phyloP scores from a whole-genome alignment of 2,888 invertebrate species.

The Troglohyphantes excavatus region DNA sequence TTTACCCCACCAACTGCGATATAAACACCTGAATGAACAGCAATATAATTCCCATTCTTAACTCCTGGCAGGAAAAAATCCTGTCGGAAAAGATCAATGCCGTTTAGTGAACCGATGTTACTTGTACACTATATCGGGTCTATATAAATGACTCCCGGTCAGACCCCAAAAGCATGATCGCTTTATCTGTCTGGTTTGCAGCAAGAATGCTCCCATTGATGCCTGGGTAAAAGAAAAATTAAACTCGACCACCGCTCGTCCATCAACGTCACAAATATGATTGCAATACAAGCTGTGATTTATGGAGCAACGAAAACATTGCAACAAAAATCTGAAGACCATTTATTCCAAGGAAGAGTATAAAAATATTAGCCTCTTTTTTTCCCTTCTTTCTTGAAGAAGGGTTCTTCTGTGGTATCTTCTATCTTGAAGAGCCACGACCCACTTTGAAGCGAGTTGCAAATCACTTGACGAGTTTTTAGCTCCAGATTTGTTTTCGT shows the following conservation, averaged over 20 bases:
- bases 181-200: neutral
- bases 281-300: constrained; percentile 57
- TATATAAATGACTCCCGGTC: too few species aligned
- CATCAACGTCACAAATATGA: constrained; percentile 68
- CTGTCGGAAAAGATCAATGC: too few species aligned
- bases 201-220: constrained; percentile 2
- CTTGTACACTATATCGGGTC: too few species aligned
- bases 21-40: too few species aligned
- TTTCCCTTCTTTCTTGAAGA: neutral
- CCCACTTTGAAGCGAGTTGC: constrained; percentile 25
- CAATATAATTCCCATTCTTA: too few species aligned
- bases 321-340: constrained; percentile 27
- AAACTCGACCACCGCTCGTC: constrained; percentile 49
- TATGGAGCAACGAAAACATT: constrained; percentile 46
- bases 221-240: neutral
- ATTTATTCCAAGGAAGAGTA: neutral
- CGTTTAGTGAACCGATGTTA: too few species aligned
- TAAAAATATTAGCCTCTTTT: constrained; percentile 23
- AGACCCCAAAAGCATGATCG: too few species aligned
- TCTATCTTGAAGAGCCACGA: neutral
- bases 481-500: constrained; percentile 44
- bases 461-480: constrained; percentile 54
- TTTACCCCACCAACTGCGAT: too few species aligned
- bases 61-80: too few species aligned
- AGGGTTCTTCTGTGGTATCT: constrained; percentile 23